phyloP scores from a whole-genome alignment of 1,140 invertebrate species.

The Alviniconcha marisindica region DNA sequence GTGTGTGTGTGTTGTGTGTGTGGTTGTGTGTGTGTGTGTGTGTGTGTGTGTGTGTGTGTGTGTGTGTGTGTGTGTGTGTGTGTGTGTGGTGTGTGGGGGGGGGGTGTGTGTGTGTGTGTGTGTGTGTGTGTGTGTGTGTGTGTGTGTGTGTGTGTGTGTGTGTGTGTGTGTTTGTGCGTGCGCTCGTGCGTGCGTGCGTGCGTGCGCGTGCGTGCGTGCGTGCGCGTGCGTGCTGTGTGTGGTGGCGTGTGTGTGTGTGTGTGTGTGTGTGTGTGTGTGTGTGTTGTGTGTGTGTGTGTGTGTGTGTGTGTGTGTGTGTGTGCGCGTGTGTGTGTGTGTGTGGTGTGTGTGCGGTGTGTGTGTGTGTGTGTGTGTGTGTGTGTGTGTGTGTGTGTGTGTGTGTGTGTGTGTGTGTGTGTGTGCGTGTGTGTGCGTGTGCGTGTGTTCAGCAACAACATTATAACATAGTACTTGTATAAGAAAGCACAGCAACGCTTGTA shows the following conservation, averaged over 20 bases:
- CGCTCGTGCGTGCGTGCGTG: neutral
- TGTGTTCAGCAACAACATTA: too few species aligned
- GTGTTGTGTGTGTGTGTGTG: too few species aligned
- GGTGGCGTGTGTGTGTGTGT: too few species aligned
- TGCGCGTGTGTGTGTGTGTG: too few species aligned
- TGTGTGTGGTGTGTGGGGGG: too few species aligned
- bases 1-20: constrained; percentile 6
- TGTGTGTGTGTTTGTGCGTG: neutral
- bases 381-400: constrained; percentile 7
- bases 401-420: constrained; percentile 11
- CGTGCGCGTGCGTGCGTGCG: neutral
- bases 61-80: constrained; percentile 5
- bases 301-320: neutral
- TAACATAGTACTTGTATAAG: too few species aligned
- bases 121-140: neutral
- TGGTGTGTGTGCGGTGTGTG: too few species aligned
- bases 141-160: constrained; percentile 7
- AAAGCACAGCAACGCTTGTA: too few species aligned
- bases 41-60: constrained; percentile 3
- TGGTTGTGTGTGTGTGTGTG: neutral
- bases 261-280: neutral
- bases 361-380: constrained; percentile 5
- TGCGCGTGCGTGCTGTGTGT: too few species aligned
- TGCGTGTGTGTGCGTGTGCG: neutral
- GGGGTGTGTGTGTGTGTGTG: neutral